Conservation (phyloP, 2,888 invertebrate species). For the Luperina testacea region DNA sequence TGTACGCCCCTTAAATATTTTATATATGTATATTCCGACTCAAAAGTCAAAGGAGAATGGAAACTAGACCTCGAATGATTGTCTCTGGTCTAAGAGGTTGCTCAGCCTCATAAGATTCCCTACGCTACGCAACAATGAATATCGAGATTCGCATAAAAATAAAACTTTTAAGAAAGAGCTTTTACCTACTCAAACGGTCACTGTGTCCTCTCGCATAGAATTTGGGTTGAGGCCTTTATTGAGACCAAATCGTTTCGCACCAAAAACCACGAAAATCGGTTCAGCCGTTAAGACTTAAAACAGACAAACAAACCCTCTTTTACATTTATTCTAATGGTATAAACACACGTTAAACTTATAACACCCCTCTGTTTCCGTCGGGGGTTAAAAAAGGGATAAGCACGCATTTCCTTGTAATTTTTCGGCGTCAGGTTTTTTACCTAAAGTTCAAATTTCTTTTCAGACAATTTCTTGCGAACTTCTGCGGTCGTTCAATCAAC, state of each 20-base stretch:
- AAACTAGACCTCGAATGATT: slow-evolving; percentile 26
- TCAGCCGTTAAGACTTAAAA: neutral
- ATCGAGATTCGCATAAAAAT: slow-evolving; percentile 16
- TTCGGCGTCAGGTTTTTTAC: slow-evolving; percentile 33
- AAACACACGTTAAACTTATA: slow-evolving; percentile 6
- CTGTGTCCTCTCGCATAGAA: neutral
- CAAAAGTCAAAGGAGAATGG: slow-evolving; percentile 1
- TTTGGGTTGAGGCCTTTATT: neutral
- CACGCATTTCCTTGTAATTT: slow-evolving; percentile 40
- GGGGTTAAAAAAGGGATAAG: slow-evolving; percentile 14
- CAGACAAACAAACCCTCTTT: slow-evolving; percentile 6
- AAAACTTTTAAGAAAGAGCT: slow-evolving; percentile 2
- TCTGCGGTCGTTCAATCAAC: slow-evolving; percentile 61
- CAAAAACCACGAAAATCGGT: neutral
- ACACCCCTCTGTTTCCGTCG: neutral
- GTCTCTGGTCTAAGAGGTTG: slow-evolving; percentile 12
- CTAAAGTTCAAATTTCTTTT: slow-evolving; percentile 62
- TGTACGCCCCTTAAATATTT: neutral
- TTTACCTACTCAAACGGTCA: slow-evolving; percentile 1
- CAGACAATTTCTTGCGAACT: slow-evolving; percentile 52
- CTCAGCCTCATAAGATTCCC: slow-evolving; percentile 15
- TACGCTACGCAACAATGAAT: slow-evolving; percentile 25
- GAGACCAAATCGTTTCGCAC: neutral
- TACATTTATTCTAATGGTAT: neutral
- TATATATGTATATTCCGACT: neutral